Conservation (phyloP, 2,113 vertebrate species). For the Plestiodon gilberti region DNA sequence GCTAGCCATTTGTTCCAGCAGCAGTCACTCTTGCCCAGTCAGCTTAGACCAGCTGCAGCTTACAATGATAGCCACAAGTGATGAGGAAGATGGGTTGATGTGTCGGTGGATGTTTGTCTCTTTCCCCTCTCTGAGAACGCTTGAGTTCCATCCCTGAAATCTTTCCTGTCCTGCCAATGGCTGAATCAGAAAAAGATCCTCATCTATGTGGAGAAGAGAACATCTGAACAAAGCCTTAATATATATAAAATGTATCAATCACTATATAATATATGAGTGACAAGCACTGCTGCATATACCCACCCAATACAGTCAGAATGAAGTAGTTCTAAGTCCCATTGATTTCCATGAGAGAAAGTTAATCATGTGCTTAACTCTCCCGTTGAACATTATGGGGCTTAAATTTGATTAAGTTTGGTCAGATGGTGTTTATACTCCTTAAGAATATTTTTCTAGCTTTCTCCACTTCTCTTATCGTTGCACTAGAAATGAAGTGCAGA, state of each 20-base stretch:
- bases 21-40: background rate
- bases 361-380: background rate
- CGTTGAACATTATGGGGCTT: background rate
- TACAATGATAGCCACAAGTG: background rate
- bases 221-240: background rate
- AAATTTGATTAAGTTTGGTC: background rate
- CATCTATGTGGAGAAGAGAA: background rate
- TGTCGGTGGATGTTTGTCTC: background rate
- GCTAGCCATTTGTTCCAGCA: background rate
- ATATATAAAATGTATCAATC: too few species aligned
- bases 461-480: background rate
- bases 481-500: background rate
- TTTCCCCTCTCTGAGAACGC: background rate
- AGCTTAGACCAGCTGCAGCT: background rate
- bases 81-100: background rate
- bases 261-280: background rate
- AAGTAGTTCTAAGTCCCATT: background rate
- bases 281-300: background rate
- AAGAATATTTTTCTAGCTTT: background rate
- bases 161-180: background rate
- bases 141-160: background rate
- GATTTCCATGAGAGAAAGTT: background rate
- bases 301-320: background rate
- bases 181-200: background rate
- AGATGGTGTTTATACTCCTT: background rate